Evolutionary conservation across 2,888 invertebrate genomes (phyloP), one percentile per base, ranked within the genome.

Genomic region (Molanna angustata): DNA sequence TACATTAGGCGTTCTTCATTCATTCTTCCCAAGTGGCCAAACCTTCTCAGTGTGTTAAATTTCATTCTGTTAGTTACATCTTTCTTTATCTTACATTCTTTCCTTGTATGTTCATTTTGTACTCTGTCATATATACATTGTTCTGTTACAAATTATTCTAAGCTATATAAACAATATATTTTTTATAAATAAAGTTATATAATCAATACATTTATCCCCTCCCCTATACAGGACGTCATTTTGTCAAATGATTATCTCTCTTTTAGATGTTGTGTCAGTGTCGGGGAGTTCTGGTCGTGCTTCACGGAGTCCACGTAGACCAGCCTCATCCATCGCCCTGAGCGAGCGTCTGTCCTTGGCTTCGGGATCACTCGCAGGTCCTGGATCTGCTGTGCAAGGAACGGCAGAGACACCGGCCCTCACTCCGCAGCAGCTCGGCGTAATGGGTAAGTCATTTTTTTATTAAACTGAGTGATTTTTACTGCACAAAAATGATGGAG

Each of bases 351-450:
- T 82, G 35, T 87, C 87, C 0, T 63, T 85, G 56, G 85, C 85
- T 1, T 86, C 86, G 0, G 85, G 85, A 1, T 86, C 86, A 32
- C 72, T 84, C 49, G 67, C 64, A n/a, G 69, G 69, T 52, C 76
- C 74, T 3, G 80, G 80, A 1, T 76, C 76, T 1, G 75, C 72
- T 3, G 58, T 60, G 16, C 47, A 60, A n/a, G 62, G 62, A 18
- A 69, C 66, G 49, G 66, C 65, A 13, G 80, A 80, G 59, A 81
- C 83, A 27, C 77, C 83, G 1, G 83, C 82, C 56, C 76, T 93
- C 27, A 88, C 90, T 2, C 90, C 93, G 1, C 90, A 92, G 66
- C 92, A 94, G 64, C 79, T 94, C 21, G 94, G 94, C 54, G 88
- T 91, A 20, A 87, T 94, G 83, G 94, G 90, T 89, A 71, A 85